These are phyloP conservation scores for Tribolium castaneum DNA, from an alignment of 1,140 invertebrate species.

Conservation along the genomic window DNA sequence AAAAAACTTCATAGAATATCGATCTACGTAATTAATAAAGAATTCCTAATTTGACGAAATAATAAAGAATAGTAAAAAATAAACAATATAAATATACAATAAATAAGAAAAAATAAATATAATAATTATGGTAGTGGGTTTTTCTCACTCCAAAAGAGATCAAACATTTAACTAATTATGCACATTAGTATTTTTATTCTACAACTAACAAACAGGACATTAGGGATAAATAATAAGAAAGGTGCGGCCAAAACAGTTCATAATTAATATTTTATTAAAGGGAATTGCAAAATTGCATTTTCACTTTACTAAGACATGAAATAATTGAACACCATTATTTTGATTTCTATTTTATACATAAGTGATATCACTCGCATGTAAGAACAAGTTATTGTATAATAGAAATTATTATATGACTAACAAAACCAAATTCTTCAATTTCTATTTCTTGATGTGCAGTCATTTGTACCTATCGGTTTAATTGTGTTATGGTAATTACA, in stretches of 20 bases:
- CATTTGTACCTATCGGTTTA: background rate
- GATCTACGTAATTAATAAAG: no score
- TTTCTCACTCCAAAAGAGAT: no score
- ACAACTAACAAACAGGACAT: background rate
- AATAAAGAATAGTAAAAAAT: no score
- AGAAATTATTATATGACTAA: background rate
- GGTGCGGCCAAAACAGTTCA: background rate
- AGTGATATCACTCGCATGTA: background rate
- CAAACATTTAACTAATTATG: no score
- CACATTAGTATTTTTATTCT: no score
- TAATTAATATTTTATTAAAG: background rate
- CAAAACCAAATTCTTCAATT: background rate
- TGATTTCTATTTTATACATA: background rate
- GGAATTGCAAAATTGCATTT: background rate
- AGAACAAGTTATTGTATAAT: background rate
- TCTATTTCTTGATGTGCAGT: background rate
- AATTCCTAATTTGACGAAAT: no score
- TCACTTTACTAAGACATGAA: background rate
- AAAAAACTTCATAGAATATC: no score
- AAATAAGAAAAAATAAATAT: background rate
- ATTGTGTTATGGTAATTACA: background rate
- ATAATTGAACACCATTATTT: background rate
- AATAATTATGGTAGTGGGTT: no score
- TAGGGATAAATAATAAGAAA: background rate
- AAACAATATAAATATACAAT: no score